Evolutionary conservation across 1,140 invertebrate species (phyloP).

Genomic region (Dryas iulia): DNA sequence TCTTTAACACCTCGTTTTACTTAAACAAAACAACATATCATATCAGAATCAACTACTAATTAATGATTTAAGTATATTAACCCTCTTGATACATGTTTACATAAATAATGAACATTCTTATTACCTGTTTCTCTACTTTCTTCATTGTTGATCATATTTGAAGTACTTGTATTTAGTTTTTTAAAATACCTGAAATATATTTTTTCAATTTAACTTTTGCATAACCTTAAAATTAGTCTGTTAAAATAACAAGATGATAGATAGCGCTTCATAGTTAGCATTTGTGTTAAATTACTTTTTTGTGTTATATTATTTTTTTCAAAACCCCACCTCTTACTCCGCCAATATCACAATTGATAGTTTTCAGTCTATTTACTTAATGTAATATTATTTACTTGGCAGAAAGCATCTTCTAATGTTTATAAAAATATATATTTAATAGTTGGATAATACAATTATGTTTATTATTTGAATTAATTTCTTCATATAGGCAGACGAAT

Average conservation of each 20-base stretch:
- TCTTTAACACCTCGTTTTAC: slow-evolving; percentile 44
- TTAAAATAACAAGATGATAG: background rate
- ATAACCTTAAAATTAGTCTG: too few relatives aligned
- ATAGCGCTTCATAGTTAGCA: background rate
- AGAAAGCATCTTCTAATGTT: background rate
- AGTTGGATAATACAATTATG: too few relatives aligned
- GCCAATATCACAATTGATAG: background rate
- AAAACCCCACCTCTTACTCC: background rate
- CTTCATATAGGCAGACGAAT: background rate
- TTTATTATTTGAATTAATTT: too few relatives aligned
- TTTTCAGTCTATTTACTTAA: background rate
- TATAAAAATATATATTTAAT: too few relatives aligned
- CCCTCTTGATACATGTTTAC: too few relatives aligned
- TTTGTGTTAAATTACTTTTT: background rate
- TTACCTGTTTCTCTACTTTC: background rate
- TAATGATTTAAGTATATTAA: too few relatives aligned
- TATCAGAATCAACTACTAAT: too few relatives aligned
- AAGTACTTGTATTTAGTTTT: too few relatives aligned
- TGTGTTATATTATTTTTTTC: background rate
- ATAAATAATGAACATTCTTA: background rate
- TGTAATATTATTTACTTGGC: background rate
- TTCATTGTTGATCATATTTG: background rate
- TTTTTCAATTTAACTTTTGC: too few relatives aligned
- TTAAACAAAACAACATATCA: slow-evolving; percentile 28
- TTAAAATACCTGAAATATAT: too few relatives aligned